These are phyloP conservation scores for Enteromius treurensis DNA, from an alignment of 2,797 vertebrate genomes.

Conservation along the genomic window DNA sequence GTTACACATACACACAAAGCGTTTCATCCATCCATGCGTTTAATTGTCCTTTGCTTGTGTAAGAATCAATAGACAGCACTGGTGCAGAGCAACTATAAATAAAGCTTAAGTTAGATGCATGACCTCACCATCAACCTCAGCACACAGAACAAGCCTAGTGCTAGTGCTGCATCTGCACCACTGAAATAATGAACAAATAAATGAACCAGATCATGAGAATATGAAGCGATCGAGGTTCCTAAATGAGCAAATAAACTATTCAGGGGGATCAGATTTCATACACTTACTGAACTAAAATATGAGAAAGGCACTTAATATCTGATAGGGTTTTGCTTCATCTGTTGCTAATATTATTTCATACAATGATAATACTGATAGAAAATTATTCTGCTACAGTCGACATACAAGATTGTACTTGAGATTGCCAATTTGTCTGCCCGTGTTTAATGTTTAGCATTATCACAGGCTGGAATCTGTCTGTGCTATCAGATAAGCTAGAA, in stretches of 20 bases:
- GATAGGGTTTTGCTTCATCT: slow-evolving; percentile 31
- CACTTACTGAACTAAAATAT: neutral
- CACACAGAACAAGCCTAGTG: slow-evolving; percentile 8
- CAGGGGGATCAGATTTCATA: neutral
- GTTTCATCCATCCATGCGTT: slow-evolving; percentile 19
- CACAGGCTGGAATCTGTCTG: slow-evolving; percentile 22
- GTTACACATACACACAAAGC: slow-evolving; percentile 7
- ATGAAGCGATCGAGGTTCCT: slow-evolving; percentile 3
- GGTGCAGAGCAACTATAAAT: slow-evolving; percentile 36
- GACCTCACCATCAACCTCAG: neutral
- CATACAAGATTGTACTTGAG: slow-evolving; percentile 6
- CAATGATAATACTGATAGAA: neutral
- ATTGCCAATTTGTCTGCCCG: slow-evolving; percentile 20
- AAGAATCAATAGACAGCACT: slow-evolving; percentile 28
- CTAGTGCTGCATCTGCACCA: slow-evolving; percentile 3
- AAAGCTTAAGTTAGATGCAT: slow-evolving; percentile 20
- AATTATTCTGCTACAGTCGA: slow-evolving; percentile 17
- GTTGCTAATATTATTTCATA: slow-evolving; percentile 29
- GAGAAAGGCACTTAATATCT: neutral
- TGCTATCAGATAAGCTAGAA: slow-evolving; percentile 38
- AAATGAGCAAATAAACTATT: slow-evolving; percentile 35
- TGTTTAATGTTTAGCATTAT: slow-evolving; percentile 25
- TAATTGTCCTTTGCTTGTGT: slow-evolving; percentile 32
- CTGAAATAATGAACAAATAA: slow-evolving; percentile 14
- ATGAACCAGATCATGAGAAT: neutral